phyloP scores from a whole-genome alignment of 2,797 vertebrate genomes.

The Enteromius afrohamiltoni region DNA sequence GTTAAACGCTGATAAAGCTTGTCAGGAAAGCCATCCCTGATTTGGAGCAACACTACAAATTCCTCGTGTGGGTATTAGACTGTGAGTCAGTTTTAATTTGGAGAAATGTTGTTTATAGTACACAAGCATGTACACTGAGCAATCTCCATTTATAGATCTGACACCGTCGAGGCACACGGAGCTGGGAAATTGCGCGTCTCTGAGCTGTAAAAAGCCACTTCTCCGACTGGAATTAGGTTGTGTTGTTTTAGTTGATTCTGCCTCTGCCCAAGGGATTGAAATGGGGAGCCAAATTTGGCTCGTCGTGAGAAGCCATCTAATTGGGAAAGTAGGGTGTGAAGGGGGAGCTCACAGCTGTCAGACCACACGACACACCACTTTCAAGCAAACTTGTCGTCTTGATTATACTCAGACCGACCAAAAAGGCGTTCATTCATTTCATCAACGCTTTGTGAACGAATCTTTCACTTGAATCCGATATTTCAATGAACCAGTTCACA shows the following conservation, averaged over 20 bases:
- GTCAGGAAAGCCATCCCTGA: not conserved
- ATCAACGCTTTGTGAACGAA: not conserved
- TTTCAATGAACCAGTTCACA: not conserved
- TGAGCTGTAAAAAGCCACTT: conserved; percentile 68
- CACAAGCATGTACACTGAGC: conserved; percentile 51
- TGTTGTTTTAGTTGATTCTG: conserved; percentile 78
- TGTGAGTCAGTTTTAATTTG: conserved; percentile 1
- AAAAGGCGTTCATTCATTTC: not conserved
- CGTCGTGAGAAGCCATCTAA: conserved; percentile 48
- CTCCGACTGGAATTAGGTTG: conserved; percentile 68
- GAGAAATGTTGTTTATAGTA: not conserved
- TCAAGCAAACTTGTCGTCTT: conserved; percentile 57
- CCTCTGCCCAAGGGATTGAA: conserved; percentile 62
- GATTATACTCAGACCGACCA: not conserved
- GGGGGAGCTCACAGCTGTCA: conserved; percentile 73
- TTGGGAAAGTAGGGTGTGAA: conserved; percentile 57
- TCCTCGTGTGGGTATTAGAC: not conserved
- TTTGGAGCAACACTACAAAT: not conserved
- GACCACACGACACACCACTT: conserved; percentile 62
- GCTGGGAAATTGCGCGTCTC: conserved; percentile 65
- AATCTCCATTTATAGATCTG: conserved; percentile 61
- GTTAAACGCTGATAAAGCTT: not conserved
- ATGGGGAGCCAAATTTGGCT: conserved; percentile 73
- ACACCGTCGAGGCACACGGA: conserved; percentile 64
- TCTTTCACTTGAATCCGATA: not conserved